Evolutionary conservation across 2,888 invertebrate genomes (phyloP).

Genomic region (Venustoraphidia nigricollis): DNA sequence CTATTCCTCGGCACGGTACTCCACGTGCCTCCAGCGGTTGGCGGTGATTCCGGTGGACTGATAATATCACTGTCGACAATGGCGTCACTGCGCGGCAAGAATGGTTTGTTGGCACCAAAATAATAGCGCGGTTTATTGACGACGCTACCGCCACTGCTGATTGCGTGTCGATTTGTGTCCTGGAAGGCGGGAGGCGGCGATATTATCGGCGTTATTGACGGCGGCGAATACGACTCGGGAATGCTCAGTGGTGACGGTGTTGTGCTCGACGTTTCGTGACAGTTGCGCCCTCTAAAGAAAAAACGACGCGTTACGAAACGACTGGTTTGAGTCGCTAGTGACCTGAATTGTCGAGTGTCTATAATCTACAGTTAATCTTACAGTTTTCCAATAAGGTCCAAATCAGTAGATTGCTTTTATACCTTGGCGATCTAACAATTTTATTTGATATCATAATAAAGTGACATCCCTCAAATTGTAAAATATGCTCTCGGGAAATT

Average conservation of each 20-base stretch:
- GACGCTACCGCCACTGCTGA: slow-evolving; percentile 11
- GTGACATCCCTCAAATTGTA: too few relatives aligned
- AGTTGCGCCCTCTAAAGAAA: background rate
- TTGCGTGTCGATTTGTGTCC: slow-evolving; percentile 24
- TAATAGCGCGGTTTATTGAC: background rate
- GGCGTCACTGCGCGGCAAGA: slow-evolving; percentile 35
- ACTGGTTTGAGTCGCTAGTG: too few relatives aligned
- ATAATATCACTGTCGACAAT: slow-evolving; percentile 36
- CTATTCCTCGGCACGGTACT: slow-evolving; percentile 19
- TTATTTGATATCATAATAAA: too few relatives aligned
- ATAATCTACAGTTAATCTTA: too few relatives aligned
- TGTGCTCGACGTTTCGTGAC: slow-evolving; percentile 15
- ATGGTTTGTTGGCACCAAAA: slow-evolving; percentile 30
- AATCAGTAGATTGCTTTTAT: too few relatives aligned
- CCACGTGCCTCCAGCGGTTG: slow-evolving; percentile 21
- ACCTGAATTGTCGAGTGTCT: too few relatives aligned
- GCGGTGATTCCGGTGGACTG: slow-evolving; percentile 33
- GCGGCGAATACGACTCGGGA: slow-evolving; percentile 35
- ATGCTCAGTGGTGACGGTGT: slow-evolving; percentile 26
- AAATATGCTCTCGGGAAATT: too few relatives aligned
- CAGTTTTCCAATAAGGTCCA: too few relatives aligned
- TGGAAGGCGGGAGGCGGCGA: slow-evolving; percentile 57
- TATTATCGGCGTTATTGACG: slow-evolving; percentile 51
- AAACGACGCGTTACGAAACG: too few relatives aligned
- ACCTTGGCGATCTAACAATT: too few relatives aligned